These are phyloP conservation scores for Cistogaster globosa DNA, from an alignment of 2,888 invertebrate species.

Conservation along the genomic window DNA sequence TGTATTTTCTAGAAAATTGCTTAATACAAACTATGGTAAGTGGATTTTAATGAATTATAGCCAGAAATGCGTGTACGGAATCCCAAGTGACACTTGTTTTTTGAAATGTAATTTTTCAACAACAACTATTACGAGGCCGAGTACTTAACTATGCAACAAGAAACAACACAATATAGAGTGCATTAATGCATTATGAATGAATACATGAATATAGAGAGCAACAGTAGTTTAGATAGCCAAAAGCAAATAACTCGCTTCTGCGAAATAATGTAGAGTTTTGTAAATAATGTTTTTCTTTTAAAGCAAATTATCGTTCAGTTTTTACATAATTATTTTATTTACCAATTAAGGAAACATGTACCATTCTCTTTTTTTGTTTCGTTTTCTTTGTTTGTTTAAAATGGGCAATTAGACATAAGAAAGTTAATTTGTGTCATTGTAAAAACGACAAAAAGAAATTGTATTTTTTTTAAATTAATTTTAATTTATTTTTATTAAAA, in stretches of 20 bases:
- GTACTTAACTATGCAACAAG: background rate
- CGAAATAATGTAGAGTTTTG: constrained; percentile 50
- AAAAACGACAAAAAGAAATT: background rate
- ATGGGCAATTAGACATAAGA: background rate
- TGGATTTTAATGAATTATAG: constrained; percentile 69
- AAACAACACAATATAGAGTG: constrained; percentile 26
- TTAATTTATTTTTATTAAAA: too few relatives aligned
- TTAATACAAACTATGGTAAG: constrained; percentile 61
- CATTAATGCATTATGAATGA: constrained; percentile 21
- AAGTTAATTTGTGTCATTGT: constrained; percentile 18
- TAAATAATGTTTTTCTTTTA: constrained; percentile 49
- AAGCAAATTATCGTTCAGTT: constrained; percentile 48
- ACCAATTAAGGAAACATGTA: constrained; percentile 43
- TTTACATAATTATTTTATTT: constrained; percentile 67
- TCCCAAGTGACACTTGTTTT: constrained; percentile 67
- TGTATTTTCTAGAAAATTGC: constrained; percentile 63
- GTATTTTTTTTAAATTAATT: too few relatives aligned
- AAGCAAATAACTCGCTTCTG: constrained; percentile 31
- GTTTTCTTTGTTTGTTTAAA: constrained; percentile 6
- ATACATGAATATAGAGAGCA: constrained; percentile 14
- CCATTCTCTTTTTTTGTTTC: constrained; percentile 55
- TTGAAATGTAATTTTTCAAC: constrained; percentile 63
- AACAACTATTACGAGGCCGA: constrained; percentile 21
- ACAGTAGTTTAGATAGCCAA: constrained; percentile 12
- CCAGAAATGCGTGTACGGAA: constrained; percentile 68